These are phyloP conservation scores for Adoxophyes honmai DNA, from an alignment of 1,140 invertebrate genomes.

Conservation along the genomic window DNA sequence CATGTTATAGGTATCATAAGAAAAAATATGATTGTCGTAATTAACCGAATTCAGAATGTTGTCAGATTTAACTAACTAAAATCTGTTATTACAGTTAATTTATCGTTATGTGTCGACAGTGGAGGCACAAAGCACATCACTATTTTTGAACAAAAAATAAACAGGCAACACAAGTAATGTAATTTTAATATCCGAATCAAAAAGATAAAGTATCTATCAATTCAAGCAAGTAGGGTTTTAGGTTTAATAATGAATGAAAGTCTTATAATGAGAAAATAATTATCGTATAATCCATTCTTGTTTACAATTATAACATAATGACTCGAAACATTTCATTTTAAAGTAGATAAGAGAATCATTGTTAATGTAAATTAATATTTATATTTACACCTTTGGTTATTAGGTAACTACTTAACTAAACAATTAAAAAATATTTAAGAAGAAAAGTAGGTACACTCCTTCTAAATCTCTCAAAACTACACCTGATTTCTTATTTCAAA, in stretches of 20 bases:
- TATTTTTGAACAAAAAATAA: no score
- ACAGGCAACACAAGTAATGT: no score
- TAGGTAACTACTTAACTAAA: slow-evolving; percentile 46
- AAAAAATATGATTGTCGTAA: no score
- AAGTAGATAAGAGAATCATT: neutral
- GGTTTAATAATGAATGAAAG: neutral
- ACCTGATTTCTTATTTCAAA: neutral
- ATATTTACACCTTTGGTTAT: slow-evolving; percentile 54
- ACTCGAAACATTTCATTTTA: slow-evolving; percentile 36
- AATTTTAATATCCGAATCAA: no score
- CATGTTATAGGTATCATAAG: no score
- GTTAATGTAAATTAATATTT: slow-evolving; percentile 21
- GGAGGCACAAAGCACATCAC: no score
- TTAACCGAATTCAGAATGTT: no score
- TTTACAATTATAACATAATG: slow-evolving; percentile 30
- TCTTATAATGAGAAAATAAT: neutral
- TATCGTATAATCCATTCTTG: slow-evolving; percentile 4
- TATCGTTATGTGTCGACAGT: no score
- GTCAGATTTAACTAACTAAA: no score
- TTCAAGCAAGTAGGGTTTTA: no score
- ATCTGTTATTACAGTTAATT: no score
- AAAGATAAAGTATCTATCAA: no score
- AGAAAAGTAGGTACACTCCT: neutral
- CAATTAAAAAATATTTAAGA: slow-evolving; percentile 19
- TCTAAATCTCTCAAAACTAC: neutral